Base-by-base conservation (phyloP, 35 echinoderm and acorn worm species). In the Anneissia japonica region DNA sequence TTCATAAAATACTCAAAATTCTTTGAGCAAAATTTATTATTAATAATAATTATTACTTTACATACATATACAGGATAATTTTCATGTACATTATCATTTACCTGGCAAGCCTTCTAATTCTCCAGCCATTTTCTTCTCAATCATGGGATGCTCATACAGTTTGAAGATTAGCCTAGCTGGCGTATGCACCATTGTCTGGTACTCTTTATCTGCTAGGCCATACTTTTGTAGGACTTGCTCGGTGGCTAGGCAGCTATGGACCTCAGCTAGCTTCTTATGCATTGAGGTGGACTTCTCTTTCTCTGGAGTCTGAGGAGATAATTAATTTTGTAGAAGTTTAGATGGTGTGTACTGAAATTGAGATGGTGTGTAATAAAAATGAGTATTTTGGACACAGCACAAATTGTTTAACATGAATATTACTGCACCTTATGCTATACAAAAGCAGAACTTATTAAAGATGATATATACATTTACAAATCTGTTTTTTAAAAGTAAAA, bases 131-230 rank as follows among this genome's bases (percentile, higher is more conserved):
- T 83, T 80, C 21, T 88, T 82, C 43, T 93, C 91, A 39, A 97
- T 91, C 45, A 88, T 92, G 26, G 73, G 30, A 46, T 97, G 95
- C 86, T 97, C 91, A 86, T 97, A 97, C 29, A 97, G 85, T 26
- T 79, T 87, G 9, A 90, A 88, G 38, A 93, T 97, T 0, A 97
- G 91, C 35, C 85, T 90, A 10, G 89, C 88, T 0, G 95, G 95
- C 11, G 85, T 81, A n/a, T 90, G 76, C 0, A 93, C 86, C 77
- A 90, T 51, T 19, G 84, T 17, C 10, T 91, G 45, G 12, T 90
- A 73, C 31, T 73, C 76, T 0, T 40, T 39, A 12, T 93, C 91
- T 13, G 45, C 88, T 11, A 97, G 77, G 0, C 90, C 85, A 46
- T 97, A 84, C 39, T 88, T 93, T 30, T 64, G 55, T 0, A 97